Evolutionary conservation across 2,113 vertebrate species (phyloP), one percentile per base, ranked within the genome.

Genomic region (Sander vitreus): DNA sequence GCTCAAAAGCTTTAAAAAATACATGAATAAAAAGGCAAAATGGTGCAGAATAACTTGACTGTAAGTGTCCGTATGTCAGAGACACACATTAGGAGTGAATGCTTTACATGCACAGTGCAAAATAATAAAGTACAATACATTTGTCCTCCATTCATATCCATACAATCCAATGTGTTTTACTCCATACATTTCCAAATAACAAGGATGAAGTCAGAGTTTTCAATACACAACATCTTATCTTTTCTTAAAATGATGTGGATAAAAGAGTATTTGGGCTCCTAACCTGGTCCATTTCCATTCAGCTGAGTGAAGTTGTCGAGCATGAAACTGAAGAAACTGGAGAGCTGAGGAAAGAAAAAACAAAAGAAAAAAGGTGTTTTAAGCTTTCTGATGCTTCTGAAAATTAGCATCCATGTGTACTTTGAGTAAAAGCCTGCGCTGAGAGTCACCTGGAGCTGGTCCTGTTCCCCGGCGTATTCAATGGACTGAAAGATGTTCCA

Each of bases 401-500:
- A 74, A 27, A 30, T 21, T 0, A 54, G 6, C 58, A n/a, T 2
- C 18, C 9, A 48, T 13, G 8, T n/a, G 11, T 12, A 25, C 25
- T 8, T 51, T 39, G 63, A 65, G 6, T 1, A 30, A 21, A 8
- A 8, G 36, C 33, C 13, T 47, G 6, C 21, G 14, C n/a, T 53
- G 62, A 43, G 27, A 48, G 89, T 90, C 76, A 99, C 98, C 97
- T 99, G 97, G 5, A 99, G 91, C 12, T 99, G 98, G 76, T 97
- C 95, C 91, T 99, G 97, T 45, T 99, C 97, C 12, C 97, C 97
- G 10, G 98, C 97, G 25, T 99, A 99, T 90, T 99, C 98, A 0
- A 99, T 96, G 11, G 97, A 98, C 92, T 97, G 97, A 58, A 99
- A 99, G 90, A 99, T 97, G 80, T 92, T 96, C 88, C 99, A 96